A percentile compares a stretch with the other conserved stretches of the same genome.
Evolutionary conservation across 2,888 invertebrate genomes (phyloP).

Genomic region (Temnothorax rugatulus): DNA sequence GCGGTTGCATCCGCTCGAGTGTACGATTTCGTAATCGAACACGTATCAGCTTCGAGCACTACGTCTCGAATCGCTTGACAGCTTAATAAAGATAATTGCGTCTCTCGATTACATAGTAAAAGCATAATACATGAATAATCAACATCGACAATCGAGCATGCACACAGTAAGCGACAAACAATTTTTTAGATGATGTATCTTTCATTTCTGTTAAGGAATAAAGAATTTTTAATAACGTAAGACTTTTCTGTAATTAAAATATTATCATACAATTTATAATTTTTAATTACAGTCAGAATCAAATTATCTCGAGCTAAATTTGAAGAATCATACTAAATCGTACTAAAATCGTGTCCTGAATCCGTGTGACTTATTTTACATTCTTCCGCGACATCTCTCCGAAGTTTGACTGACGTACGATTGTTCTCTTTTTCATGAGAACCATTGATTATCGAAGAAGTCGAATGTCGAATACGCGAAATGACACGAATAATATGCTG

Average conservation of each 20-base stretch:
- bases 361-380: constrained; percentile 5
- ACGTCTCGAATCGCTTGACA: constrained; percentile 3
- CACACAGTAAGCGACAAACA: background rate
- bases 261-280: background rate
- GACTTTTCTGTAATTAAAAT: background rate
- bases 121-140: background rate
- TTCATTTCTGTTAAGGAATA: background rate
- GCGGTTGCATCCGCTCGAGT: constrained; percentile 53
- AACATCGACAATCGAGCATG: constrained; percentile 8
- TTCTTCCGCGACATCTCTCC: background rate
- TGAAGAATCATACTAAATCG: background rate
- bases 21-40: constrained; percentile 65
- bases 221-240: background rate
- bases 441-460: background rate
- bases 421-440: background rate
- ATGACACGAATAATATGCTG: constrained; percentile 53
- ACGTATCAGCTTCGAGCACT: constrained; percentile 19
- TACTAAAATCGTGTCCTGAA: background rate
- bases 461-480: background rate
- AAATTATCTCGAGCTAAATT: background rate
- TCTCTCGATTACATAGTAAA: background rate
- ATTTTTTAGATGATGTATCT: background rate
- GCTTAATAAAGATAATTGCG: constrained; percentile 47
- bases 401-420: background rate
- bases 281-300: background rate